Conservation (phyloP, 2,797 vertebrate genomes). For the Tauraco hartlaubi region DNA sequence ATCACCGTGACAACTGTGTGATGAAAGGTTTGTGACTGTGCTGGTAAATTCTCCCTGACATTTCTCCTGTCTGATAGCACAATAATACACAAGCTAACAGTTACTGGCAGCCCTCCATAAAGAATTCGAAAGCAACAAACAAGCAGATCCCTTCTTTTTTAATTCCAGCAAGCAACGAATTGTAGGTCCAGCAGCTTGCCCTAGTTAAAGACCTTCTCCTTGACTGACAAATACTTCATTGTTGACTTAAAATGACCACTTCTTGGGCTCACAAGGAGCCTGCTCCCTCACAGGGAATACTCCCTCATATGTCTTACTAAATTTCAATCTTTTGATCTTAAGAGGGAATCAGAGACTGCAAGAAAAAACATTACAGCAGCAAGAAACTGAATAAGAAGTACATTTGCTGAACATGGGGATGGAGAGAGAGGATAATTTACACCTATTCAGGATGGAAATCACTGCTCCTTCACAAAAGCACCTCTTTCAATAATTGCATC, state of each 20-base stretch:
- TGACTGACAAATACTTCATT: neutral
- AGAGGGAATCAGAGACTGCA: neutral
- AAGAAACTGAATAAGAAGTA: neutral
- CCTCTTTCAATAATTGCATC: neutral
- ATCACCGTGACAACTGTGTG: neutral
- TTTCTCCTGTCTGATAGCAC: neutral
- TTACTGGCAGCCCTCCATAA: neutral
- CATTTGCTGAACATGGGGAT: neutral
- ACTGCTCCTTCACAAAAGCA: neutral
- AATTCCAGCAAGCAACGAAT: neutral
- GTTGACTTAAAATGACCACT: neutral
- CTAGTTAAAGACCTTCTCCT: neutral
- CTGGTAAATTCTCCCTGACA: neutral
- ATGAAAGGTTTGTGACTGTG: conserved; percentile 13
- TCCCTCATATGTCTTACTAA: neutral
- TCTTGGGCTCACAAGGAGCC: neutral
- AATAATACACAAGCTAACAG: neutral
- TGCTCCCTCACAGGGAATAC: neutral
- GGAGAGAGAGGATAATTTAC: neutral
- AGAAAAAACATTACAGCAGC: neutral
- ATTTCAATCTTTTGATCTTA: neutral
- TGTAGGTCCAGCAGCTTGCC: neutral
- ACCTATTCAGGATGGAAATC: conserved; percentile 10
- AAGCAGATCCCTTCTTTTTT: neutral
- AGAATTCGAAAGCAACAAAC: neutral